These are phyloP conservation scores for Mylabris sibirica DNA, from an alignment of 2,888 invertebrate genomes.

Conservation along the genomic window DNA sequence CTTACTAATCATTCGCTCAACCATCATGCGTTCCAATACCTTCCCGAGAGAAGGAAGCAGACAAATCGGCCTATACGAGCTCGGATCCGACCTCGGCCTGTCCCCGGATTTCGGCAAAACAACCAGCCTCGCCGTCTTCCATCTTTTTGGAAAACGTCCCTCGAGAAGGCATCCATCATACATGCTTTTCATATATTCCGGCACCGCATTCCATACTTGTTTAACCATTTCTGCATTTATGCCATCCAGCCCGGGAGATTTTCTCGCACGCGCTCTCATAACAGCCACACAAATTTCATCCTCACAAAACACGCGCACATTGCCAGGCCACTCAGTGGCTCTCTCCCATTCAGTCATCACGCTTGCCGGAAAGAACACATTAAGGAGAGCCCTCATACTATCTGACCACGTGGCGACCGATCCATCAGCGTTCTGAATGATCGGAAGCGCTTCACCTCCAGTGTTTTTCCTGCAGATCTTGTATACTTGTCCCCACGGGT, in stretches of 20 bases:
- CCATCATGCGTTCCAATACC: slow-evolving; percentile 25
- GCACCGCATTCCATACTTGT: slow-evolving; percentile 2
- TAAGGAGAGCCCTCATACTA: slow-evolving; percentile 10
- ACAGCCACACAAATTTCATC: slow-evolving; percentile 15
- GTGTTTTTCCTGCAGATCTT: neutral
- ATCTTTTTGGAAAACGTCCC: slow-evolving; percentile 6
- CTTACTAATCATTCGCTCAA: neutral
- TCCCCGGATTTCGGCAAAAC: slow-evolving; percentile 13
- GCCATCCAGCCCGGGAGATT: slow-evolving; percentile 24
- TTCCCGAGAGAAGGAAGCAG: slow-evolving; percentile 24
- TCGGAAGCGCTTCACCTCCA: too few species aligned
- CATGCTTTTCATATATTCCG: slow-evolving; percentile 16
- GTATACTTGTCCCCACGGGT: slow-evolving; percentile 15
- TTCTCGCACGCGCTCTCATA: neutral
- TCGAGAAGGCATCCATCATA: slow-evolving; percentile 11
- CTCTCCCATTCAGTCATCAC: neutral
- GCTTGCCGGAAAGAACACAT: slow-evolving; percentile 12
- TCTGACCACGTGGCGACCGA: slow-evolving; percentile 10
- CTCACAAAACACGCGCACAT: neutral
- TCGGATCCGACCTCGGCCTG: neutral
- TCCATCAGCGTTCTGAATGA: neutral
- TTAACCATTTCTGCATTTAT: slow-evolving; percentile 16
- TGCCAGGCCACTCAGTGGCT: too few species aligned
- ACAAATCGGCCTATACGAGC: slow-evolving; percentile 22
- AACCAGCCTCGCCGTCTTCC: slow-evolving; percentile 16